Percentiles rank a stretch among this genome's conserved stretches.
Conservation (phyloP, 2,888 invertebrate species). For the Macroteleia sp. region DNA sequence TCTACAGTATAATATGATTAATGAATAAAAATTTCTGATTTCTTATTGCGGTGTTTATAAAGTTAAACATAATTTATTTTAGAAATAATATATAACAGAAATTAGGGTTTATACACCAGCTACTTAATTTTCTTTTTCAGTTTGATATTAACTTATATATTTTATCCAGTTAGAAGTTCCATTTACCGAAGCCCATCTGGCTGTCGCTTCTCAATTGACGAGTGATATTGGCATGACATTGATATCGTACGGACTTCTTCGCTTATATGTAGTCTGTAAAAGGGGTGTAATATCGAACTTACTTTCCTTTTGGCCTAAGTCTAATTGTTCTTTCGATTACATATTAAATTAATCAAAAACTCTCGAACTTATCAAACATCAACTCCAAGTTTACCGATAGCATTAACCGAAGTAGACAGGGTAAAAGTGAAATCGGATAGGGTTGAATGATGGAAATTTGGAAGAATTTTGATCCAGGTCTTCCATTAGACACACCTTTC, state of each 20-base stretch:
- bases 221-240: conserved; percentile 69
- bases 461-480: not conserved
- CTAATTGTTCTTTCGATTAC: conserved; percentile 28
- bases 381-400: conserved; percentile 23
- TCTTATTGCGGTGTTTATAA: too few relatives aligned
- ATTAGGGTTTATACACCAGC: too few relatives aligned
- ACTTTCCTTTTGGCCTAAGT: conserved; percentile 15
- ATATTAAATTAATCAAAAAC: conserved; percentile 59
- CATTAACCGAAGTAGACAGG: conserved; percentile 11
- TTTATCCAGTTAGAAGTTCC: conserved; percentile 79
- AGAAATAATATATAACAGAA: too few relatives aligned
- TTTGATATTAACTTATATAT: conserved; percentile 75
- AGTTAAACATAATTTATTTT: too few relatives aligned
- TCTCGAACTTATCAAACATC: conserved; percentile 23
- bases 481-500: conserved; percentile 11
- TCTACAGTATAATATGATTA: too few relatives aligned
- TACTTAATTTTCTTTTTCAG: conserved; percentile 71
- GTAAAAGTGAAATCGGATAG: not conserved
- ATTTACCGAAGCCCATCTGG: conserved; percentile 69
- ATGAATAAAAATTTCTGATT: too few relatives aligned
- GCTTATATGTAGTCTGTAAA: conserved; percentile 40
- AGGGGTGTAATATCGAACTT: conserved; percentile 43
- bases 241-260: conserved; percentile 54
- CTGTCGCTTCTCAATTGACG: conserved; percentile 76
- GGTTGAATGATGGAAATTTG: conserved; percentile 6